These are phyloP conservation scores for Octopus sinensis DNA, from an alignment of 1,140 invertebrate genomes.

Conservation along the genomic window DNA sequence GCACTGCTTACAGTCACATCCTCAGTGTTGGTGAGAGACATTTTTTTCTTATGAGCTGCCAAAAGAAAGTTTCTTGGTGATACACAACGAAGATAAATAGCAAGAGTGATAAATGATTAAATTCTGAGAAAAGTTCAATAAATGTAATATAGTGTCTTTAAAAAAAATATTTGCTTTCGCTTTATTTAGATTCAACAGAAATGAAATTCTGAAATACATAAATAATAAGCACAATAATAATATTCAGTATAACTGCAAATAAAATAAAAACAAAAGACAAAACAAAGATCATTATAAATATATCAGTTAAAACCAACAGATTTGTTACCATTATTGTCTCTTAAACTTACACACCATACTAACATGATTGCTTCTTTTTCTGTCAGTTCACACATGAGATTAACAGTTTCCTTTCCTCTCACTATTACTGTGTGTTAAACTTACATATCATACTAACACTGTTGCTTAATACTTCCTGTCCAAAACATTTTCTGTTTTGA, in stretches of 20 bases:
- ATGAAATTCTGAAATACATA: no score
- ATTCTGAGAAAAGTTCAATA: neutral
- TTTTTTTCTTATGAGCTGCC: neutral
- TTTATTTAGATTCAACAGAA: neutral
- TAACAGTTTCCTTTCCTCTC: no score
- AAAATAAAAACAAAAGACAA: constrained; percentile 3
- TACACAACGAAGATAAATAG: neutral
- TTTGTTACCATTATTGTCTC: neutral
- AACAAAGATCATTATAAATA: neutral
- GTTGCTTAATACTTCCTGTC: no score
- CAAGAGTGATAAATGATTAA: no score
- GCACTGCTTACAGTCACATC: neutral
- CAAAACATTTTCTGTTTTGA: no score
- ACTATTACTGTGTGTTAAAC: no score
- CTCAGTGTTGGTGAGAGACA: constrained; percentile 9
- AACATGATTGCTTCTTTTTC: no score
- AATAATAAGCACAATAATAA: no score
- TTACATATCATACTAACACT: no score
- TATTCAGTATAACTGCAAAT: neutral
- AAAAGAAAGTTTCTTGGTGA: neutral
- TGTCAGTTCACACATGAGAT: no score
- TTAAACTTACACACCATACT: no score
- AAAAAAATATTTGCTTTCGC: constrained; percentile 8
- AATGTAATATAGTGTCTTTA: neutral
- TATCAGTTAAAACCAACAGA: neutral